These are phyloP conservation scores for Cheilosia variabilis DNA, from an alignment of 2,888 invertebrate species.

Conservation along the genomic window DNA sequence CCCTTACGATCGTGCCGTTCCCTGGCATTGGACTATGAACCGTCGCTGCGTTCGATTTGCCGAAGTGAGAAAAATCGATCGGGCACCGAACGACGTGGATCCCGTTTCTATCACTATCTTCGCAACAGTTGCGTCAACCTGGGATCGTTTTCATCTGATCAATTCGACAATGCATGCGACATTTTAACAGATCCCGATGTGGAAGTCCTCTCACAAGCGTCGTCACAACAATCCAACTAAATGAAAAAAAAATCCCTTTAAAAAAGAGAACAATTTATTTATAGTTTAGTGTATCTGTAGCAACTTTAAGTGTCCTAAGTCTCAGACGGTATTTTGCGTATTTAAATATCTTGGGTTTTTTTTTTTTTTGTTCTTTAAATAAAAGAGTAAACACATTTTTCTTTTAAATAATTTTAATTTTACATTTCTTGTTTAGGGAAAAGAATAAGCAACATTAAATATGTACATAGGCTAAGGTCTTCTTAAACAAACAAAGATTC, in stretches of 20 bases:
- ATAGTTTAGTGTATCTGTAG: slow-evolving; percentile 47
- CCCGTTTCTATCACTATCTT: slow-evolving; percentile 92
- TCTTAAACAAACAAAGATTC: slow-evolving; percentile 57
- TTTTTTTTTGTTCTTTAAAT: slow-evolving; percentile 1
- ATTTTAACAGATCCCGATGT: slow-evolving; percentile 79
- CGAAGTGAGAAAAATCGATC: slow-evolving; percentile 87
- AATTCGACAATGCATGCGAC: slow-evolving; percentile 84
- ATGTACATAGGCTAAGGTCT: slow-evolving; percentile 67
- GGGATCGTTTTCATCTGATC: slow-evolving; percentile 84
- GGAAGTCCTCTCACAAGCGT: slow-evolving; percentile 44
- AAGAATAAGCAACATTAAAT: slow-evolving; percentile 29
- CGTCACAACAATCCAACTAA: slow-evolving; percentile 45
- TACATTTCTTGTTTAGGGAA: slow-evolving; percentile 57
- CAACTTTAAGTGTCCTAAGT: slow-evolving; percentile 66
- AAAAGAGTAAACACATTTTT: slow-evolving; percentile 29
- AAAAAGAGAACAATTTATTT: slow-evolving; percentile 54
- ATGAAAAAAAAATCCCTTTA: neutral
- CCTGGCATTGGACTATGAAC: slow-evolving; percentile 88
- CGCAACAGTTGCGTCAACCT: slow-evolving; percentile 85
- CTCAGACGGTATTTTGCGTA: slow-evolving; percentile 63
- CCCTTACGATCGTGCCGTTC: slow-evolving; percentile 85
- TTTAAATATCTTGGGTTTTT: slow-evolving; percentile 47
- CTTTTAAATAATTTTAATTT: slow-evolving; percentile 43
- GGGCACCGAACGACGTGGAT: slow-evolving; percentile 86
- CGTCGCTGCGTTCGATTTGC: slow-evolving; percentile 88